Conservation (phyloP, 2,797 vertebrate species). For the Nyctalus aviator region DNA sequence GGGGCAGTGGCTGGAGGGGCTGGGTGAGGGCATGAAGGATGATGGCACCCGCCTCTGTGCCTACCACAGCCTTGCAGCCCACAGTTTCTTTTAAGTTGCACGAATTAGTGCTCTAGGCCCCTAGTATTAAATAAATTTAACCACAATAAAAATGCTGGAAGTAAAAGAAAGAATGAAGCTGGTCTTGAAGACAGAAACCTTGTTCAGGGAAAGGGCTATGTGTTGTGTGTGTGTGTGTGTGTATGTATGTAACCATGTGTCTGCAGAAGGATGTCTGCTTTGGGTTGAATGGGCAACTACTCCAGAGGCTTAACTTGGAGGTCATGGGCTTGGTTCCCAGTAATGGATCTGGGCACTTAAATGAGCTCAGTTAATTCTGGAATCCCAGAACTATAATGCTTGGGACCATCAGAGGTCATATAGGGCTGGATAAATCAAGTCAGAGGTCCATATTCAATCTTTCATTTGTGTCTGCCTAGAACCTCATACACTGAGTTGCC, state of each 20-base stretch:
- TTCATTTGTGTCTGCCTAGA: neutral
- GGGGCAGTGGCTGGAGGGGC: fast-evolving
- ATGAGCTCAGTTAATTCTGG: neutral
- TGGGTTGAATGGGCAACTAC: neutral
- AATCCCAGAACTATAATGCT: neutral
- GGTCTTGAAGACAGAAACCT: neutral
- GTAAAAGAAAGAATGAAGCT: neutral
- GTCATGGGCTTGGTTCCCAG: neutral
- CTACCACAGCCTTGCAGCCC: too few species aligned
- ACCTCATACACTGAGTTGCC: too few species aligned
- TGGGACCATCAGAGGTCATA: neutral
- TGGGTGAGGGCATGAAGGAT: too few species aligned
- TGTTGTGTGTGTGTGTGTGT: too few species aligned
- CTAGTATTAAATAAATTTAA: neutral
- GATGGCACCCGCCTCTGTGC: too few species aligned
- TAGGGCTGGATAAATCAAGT: neutral
- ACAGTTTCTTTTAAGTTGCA: too few species aligned
- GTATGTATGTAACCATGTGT: fast-evolving
- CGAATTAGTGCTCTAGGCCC: too few species aligned
- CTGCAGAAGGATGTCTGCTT: neutral
- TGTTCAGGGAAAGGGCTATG: too few species aligned
- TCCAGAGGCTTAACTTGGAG: neutral
- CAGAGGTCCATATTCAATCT: neutral
- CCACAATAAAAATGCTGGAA: neutral
- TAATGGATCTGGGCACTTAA: neutral